Evolutionary conservation across 2,888 invertebrate species (phyloP).

Genomic region (Adela reaumurella): DNA sequence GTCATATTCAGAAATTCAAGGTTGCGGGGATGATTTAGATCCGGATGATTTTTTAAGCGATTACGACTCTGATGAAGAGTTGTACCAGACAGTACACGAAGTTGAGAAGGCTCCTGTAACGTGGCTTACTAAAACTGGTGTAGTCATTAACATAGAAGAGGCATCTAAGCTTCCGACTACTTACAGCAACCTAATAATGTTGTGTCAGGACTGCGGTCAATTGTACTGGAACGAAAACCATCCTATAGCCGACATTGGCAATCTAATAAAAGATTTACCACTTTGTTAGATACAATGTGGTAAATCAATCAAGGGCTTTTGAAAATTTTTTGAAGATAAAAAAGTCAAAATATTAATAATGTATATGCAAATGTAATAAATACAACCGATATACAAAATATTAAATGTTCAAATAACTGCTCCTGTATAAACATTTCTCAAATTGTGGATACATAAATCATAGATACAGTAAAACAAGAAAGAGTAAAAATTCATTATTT

Average conservation of each 20-base stretch:
- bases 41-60: constrained; percentile 39
- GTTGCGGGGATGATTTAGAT: constrained; percentile 25
- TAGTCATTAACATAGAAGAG: constrained; percentile 50
- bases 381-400: no score
- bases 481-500: no score
- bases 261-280: not conserved
- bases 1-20: constrained; percentile 13
- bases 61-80: constrained; percentile 35
- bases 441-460: no score
- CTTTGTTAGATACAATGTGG: not conserved
- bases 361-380: no score
- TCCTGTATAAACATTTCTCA: no score
- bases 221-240: constrained; percentile 64
- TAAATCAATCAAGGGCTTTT: not conserved
- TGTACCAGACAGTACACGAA: constrained; percentile 22
- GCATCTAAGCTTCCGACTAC: constrained; percentile 36
- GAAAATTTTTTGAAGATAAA: not conserved
- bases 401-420: no score
- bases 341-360: no score
- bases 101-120: constrained; percentile 28
- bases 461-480: no score
- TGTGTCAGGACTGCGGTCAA: constrained; percentile 73
- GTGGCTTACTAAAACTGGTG: constrained; percentile 53
- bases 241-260: not conserved
- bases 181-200: constrained; percentile 54